Evolutionary conservation across 2,888 invertebrate species (phyloP).

Genomic region (Troilus luridus): DNA sequence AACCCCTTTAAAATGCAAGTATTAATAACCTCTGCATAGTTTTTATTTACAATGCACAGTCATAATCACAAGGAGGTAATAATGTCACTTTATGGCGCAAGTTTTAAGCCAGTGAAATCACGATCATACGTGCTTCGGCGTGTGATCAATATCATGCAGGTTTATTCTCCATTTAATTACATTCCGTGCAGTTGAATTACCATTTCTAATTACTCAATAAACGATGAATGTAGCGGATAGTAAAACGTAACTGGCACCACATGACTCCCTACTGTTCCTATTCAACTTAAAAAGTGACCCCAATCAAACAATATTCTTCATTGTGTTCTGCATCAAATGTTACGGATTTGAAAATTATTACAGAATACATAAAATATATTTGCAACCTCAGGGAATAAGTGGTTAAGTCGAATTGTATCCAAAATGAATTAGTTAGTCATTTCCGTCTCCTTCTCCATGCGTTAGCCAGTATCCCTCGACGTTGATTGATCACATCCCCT

Average conservation of each 20-base stretch:
- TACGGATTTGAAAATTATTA: too few species aligned
- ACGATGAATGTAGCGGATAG: background rate
- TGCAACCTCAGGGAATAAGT: too few species aligned
- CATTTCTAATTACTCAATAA: background rate
- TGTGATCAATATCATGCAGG: background rate
- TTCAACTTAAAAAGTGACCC: too few species aligned
- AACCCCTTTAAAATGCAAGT: background rate
- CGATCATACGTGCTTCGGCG: background rate
- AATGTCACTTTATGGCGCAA: background rate
- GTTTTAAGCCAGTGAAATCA: background rate
- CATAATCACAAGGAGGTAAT: background rate
- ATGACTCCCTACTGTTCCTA: too few species aligned
- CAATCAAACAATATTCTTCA: too few species aligned
- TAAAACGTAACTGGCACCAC: background rate
- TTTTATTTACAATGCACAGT: background rate
- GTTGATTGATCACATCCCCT: too few species aligned
- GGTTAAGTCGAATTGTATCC: too few species aligned
- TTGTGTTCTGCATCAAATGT: too few species aligned
- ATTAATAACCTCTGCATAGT: background rate
- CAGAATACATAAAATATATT: too few species aligned
- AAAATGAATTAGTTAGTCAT: too few species aligned
- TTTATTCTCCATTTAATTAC: slow-evolving; percentile 1
- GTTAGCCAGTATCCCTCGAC: too few species aligned
- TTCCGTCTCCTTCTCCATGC: too few species aligned
- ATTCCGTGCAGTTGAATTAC: background rate